A percentile compares a stretch with the other conserved stretches of the same genome.
These are phyloP conservation scores for Thalassaphorura encarpata DNA, from an alignment of 1,140 invertebrate genomes.

Conservation along the genomic window DNA sequence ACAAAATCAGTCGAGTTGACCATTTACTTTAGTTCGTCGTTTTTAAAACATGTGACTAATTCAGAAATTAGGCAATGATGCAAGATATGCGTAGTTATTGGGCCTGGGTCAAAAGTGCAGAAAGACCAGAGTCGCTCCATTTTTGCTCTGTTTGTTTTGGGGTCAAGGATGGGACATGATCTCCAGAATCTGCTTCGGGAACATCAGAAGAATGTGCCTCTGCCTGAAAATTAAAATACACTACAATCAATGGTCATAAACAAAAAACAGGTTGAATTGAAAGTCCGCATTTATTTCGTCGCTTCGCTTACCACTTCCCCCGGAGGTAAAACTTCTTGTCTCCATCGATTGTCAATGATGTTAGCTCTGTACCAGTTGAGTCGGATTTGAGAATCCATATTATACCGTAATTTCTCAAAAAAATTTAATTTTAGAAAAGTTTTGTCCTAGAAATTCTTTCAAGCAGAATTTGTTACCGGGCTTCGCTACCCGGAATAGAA, in stretches of 20 bases:
- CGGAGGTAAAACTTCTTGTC: constrained; percentile 22
- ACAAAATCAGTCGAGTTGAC: too few relatives aligned
- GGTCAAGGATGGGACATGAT: constrained; percentile 27
- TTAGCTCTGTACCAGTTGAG: constrained; percentile 30
- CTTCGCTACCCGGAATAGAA: too few relatives aligned
- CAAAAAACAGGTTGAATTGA: neutral
- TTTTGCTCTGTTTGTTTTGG: constrained; percentile 32
- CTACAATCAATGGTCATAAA: neutral
- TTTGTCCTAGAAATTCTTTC: too few relatives aligned
- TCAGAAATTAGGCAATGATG: neutral
- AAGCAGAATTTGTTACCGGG: too few relatives aligned
- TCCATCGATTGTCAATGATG: constrained; percentile 32
- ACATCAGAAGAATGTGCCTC: constrained; percentile 29
- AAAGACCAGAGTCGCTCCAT: constrained; percentile 29
- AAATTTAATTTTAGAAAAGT: too few relatives aligned
- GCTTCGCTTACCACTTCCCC: constrained; percentile 17
- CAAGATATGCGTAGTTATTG: constrained; percentile 4
- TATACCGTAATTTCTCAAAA: too few relatives aligned
- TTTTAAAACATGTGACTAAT: neutral
- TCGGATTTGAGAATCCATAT: constrained; percentile 29
- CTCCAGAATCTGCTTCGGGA: constrained; percentile 27
- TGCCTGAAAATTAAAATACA: neutral
- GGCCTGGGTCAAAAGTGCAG: constrained; percentile 15
- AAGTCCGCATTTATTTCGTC: neutral
- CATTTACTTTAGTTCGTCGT: neutral